Percentiles rank a stretch among this genome's conserved stretches.
phyloP scores from a whole-genome alignment of 2,113 vertebrate species.

The Forbesichthys agassizii region DNA sequence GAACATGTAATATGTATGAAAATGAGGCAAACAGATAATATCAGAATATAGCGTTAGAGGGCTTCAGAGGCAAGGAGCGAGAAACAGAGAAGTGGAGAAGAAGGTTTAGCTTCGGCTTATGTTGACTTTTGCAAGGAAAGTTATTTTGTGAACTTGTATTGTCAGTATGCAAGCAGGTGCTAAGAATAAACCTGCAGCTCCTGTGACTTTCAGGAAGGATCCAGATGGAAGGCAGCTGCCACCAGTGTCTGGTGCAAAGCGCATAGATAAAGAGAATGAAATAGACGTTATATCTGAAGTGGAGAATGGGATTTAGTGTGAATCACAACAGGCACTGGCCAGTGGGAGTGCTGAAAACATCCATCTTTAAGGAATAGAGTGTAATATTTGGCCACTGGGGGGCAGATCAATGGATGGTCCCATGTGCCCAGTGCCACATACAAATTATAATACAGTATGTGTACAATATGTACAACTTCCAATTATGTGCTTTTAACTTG shows the following conservation, averaged over 20 bases:
- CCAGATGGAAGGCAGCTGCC: slow-evolving; percentile 30
- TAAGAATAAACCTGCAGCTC: slow-evolving; percentile 41
- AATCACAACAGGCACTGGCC: background rate
- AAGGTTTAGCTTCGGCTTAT: background rate
- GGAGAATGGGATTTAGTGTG: background rate
- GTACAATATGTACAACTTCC: too few species aligned
- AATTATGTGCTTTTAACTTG: too few species aligned
- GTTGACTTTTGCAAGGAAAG: slow-evolving; percentile 8
- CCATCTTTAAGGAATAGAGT: background rate
- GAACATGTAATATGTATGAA: slow-evolving; percentile 56
- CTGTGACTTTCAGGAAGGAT: slow-evolving; percentile 31
- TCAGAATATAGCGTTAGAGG: slow-evolving; percentile 18
- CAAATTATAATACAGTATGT: too few species aligned
- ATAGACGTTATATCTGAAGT: background rate
- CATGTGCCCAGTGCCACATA: too few species aligned
- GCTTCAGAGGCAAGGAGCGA: background rate
- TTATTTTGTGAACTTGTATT: slow-evolving; percentile 43
- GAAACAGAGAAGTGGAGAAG: slow-evolving; percentile 16
- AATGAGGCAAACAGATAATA: slow-evolving; percentile 50
- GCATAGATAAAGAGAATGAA: slow-evolving; percentile 23
- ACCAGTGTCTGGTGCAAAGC: slow-evolving; percentile 10
- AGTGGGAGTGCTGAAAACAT: slow-evolving; percentile 8
- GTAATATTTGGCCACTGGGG: too few species aligned
- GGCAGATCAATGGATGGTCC: too few species aligned
- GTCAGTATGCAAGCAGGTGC: slow-evolving; percentile 33